Percentiles rank a stretch among this genome's conserved stretches.
These are phyloP conservation scores for Plemyria rubiginata DNA, from an alignment of 2,888 invertebrate genomes.

Conservation along the genomic window DNA sequence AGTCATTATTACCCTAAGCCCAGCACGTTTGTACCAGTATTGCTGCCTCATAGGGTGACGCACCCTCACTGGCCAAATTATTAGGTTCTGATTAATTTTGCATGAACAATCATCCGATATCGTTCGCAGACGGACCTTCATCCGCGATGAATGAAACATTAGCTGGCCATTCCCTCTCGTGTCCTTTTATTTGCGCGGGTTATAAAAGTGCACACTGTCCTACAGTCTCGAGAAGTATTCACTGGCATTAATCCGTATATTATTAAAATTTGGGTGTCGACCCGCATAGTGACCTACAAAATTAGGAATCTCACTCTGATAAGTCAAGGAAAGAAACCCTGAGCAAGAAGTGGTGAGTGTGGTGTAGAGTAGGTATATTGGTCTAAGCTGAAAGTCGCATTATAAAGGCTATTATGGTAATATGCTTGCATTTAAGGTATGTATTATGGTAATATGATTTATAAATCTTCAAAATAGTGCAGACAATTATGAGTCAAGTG, in stretches of 20 bases:
- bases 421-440: too few relatives aligned
- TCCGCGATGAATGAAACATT: constrained; percentile 69
- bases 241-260: constrained; percentile 12
- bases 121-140: constrained; percentile 58
- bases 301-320: too few relatives aligned
- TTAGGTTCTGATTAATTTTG: constrained; percentile 76
- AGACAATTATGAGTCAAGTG: constrained; percentile 50
- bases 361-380: too few relatives aligned
- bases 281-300: too few relatives aligned
- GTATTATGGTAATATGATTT: too few relatives aligned
- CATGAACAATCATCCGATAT: constrained; percentile 73
- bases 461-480: constrained; percentile 34
- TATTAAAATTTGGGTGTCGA: background rate
- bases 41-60: constrained; percentile 55
- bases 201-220: constrained; percentile 23
- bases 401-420: too few relatives aligned
- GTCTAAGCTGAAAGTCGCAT: too few relatives aligned
- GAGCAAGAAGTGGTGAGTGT: too few relatives aligned
- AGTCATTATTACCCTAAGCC: constrained; percentile 34
- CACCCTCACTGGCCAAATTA: constrained; percentile 46
- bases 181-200: constrained; percentile 28
- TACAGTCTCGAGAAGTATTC: constrained; percentile 13
- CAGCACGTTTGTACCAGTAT: constrained; percentile 30
- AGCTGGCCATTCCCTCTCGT: constrained; percentile 54
- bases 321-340: too few relatives aligned